Base-by-base conservation (phyloP, 2,888 invertebrate species). In the Lypha dubia region DNA sequence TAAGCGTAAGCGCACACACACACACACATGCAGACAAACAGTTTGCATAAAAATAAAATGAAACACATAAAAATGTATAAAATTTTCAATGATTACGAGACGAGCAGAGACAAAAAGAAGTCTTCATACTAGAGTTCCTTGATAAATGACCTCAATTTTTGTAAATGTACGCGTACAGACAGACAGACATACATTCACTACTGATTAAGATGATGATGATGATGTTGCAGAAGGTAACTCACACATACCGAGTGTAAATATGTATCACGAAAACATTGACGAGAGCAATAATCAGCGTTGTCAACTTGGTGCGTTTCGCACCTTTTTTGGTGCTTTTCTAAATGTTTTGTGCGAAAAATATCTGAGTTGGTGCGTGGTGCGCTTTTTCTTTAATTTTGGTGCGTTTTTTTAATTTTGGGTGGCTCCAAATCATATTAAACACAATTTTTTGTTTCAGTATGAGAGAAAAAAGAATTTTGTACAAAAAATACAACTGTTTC, bases 61-160 rank as follows among this genome's bases (percentile, higher is more conserved):
- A 49, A 38, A 51, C 51, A 38, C 3, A 24, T 32, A 41, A 41
- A 63, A 51, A 70, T 32, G 24, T 41, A 65, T 28, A n/a, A 41
- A 44, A 53, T 28, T 28, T 28, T 13, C 28, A 28, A 41, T 38
- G 22, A 28, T 13, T 3, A 11, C n/a, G 9, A 74, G 65, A 11
- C n/a, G 9, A 74, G 65, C n/a, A 62, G 53, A 46, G 68, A 17
- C 22, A 41, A 41, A n/a, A 58, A 35, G 35, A 32, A 58, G 63
- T 77, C 60, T 41, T 65, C 63, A 56, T 41, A 79, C 51, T 70
- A 71, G 63, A 81, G 77, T 81, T 79, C 77, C 81, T 79, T 81
- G 81, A 79, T 84, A 81, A 84, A 84, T 84, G 81, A 81, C 81
- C 84, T 84, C 74, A 84, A 84, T 84, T 68, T 79, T 56, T 28